These are phyloP conservation scores for Apostichopus californicus DNA, from an alignment of 35 echinoderm and acorn worm genomes.

Conservation along the genomic window DNA sequence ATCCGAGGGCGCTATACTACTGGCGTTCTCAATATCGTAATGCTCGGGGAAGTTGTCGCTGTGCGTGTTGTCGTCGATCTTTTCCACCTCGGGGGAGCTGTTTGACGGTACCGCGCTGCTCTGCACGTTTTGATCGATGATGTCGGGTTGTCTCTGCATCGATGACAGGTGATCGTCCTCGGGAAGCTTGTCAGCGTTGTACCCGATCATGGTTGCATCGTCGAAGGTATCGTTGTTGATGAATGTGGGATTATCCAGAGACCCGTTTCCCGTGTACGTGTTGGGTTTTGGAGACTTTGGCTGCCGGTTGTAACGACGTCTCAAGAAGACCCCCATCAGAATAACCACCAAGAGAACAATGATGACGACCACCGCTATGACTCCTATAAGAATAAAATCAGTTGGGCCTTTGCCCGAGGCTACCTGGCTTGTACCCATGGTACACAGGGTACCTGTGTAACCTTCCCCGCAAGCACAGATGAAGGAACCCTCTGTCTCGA, in stretches of 20 bases:
- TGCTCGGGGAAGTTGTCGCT: slow-evolving; percentile 69
- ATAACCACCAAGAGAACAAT: slow-evolving; percentile 62
- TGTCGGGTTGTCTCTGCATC: slow-evolving; percentile 75
- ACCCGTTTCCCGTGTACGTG: background rate
- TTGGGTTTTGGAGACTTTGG: slow-evolving; percentile 2
- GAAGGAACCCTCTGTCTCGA: background rate
- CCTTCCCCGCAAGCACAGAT: slow-evolving; percentile 56
- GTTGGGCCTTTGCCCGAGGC: background rate
- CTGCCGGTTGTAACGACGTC: slow-evolving; percentile 21
- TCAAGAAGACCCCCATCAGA: slow-evolving; percentile 39
- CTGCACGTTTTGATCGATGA: slow-evolving; percentile 84
- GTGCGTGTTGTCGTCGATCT: slow-evolving; percentile 43
- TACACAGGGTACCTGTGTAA: slow-evolving; percentile 54
- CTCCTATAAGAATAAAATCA: slow-evolving; percentile 34
- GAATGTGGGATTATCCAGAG: slow-evolving; percentile 69
- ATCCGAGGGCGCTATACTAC: slow-evolving; percentile 97
- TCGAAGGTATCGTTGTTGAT: slow-evolving; percentile 77
- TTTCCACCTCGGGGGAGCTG: slow-evolving; percentile 70
- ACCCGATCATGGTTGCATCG: slow-evolving; percentile 88
- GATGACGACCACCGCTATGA: slow-evolving; percentile 51
- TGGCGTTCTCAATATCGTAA: slow-evolving; percentile 97
- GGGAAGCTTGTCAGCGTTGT: background rate
- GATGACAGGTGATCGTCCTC: slow-evolving; percentile 43
- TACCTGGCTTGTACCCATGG: background rate
- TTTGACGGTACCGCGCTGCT: slow-evolving; percentile 60